These are phyloP conservation scores for Plagiodera versicolora DNA, from an alignment of 2,888 invertebrate species.

Conservation along the genomic window DNA sequence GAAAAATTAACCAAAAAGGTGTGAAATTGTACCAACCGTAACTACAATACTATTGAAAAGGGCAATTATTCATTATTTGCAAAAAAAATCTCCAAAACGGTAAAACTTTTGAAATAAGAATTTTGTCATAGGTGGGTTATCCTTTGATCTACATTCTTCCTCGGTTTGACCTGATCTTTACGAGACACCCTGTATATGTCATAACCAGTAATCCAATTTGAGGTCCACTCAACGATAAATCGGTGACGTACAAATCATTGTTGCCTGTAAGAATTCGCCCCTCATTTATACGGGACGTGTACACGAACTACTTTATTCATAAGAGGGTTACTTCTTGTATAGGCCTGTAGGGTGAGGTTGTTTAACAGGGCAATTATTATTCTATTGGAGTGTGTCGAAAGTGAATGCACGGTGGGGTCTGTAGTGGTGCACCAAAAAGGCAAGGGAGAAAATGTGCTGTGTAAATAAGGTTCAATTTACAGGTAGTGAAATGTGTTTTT, in stretches of 20 bases:
- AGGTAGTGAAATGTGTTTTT: no score
- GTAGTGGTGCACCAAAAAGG: neutral
- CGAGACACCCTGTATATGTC: no score
- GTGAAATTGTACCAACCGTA: no score
- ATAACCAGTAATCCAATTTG: neutral
- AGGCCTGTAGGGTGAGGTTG: constrained; percentile 7
- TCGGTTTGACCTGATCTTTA: no score
- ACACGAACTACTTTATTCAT: constrained; percentile 37
- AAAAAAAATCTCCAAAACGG: no score
- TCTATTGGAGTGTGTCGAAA: constrained; percentile 11
- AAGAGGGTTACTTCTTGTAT: constrained; percentile 27
- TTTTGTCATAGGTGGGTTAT: no score
- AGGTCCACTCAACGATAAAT: neutral
- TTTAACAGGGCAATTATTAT: constrained; percentile 29
- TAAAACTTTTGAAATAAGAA: no score
- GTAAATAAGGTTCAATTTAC: no score
- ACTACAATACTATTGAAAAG: no score
- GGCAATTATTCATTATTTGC: no score
- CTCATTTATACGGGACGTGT: constrained; percentile 34
- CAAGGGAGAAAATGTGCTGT: neutral
- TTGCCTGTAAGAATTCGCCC: constrained; percentile 27
- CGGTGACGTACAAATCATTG: neutral
- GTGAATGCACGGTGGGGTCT: constrained; percentile 17
- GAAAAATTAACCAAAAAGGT: no score
- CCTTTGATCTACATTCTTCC: no score